phyloP scores from a whole-genome alignment of 2,113 vertebrate genomes.

The Hyperopisus bebe region DNA sequence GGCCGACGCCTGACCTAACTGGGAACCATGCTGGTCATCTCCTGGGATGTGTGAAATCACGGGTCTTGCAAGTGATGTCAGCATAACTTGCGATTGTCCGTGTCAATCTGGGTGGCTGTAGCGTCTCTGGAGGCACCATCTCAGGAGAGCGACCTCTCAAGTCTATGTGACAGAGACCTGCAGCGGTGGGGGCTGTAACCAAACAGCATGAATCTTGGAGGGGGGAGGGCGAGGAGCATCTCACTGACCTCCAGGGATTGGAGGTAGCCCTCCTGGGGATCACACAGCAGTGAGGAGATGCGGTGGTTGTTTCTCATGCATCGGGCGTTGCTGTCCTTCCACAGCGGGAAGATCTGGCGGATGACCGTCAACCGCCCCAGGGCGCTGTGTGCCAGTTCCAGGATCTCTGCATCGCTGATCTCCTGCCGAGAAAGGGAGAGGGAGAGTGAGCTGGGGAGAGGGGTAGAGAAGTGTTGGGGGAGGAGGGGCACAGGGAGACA shows the following conservation, averaged over 20 bases:
- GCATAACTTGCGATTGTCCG: background rate
- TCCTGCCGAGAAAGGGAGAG: slow-evolving; percentile 62
- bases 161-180: background rate
- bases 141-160: background rate
- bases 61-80: background rate
- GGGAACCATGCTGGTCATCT: background rate
- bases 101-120: background rate
- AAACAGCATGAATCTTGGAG: background rate
- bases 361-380: slow-evolving; percentile 93
- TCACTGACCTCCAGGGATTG: slow-evolving; percentile 87
- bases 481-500: background rate
- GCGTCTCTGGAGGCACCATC: background rate
- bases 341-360: slow-evolving; percentile 84
- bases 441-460: background rate
- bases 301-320: slow-evolving; percentile 91
- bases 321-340: slow-evolving; percentile 74
- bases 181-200: background rate
- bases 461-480: background rate
- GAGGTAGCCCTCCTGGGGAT: slow-evolving; percentile 90
- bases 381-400: slow-evolving; percentile 88
- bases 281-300: slow-evolving; percentile 87
- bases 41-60: background rate
- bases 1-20: background rate
- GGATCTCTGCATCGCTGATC: slow-evolving; percentile 90
- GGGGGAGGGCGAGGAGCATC: too few species aligned